These are phyloP conservation scores for Unio delphinus DNA, from an alignment of 2,888 invertebrate species.

Conservation along the genomic window DNA sequence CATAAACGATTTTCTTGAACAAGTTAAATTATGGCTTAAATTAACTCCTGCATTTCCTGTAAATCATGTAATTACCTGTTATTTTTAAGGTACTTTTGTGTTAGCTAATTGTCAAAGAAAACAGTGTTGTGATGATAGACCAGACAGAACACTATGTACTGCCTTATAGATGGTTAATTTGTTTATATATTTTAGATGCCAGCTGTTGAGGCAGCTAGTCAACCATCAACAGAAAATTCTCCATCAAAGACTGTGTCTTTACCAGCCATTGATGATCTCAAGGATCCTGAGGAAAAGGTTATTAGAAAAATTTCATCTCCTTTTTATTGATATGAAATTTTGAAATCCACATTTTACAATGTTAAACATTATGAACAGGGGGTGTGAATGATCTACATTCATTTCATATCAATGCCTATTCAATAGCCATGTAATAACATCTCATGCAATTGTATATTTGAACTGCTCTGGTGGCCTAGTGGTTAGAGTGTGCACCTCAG, in stretches of 20 bases:
- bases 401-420: too few relatives aligned
- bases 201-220: slow-evolving; percentile 18
- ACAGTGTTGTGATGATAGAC: slow-evolving; percentile 3
- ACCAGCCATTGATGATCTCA: slow-evolving; percentile 54
- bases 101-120: not conserved
- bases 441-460: too few relatives aligned
- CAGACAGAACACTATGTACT: slow-evolving; percentile 14
- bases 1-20: too few relatives aligned
- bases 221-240: slow-evolving; percentile 16
- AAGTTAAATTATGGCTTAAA: too few relatives aligned
- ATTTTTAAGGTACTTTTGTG: too few relatives aligned
- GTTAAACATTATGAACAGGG: not conserved
- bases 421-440: too few relatives aligned
- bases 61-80: too few relatives aligned
- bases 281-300: slow-evolving; percentile 61
- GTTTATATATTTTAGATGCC: not conserved
- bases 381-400: too few relatives aligned
- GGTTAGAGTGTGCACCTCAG: too few relatives aligned
- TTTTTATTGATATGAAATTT: not conserved
- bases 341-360: not conserved
- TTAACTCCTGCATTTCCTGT: too few relatives aligned
- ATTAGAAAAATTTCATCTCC: not conserved
- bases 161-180: not conserved
- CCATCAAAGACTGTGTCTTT: slow-evolving; percentile 55
- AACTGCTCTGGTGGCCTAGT: too few relatives aligned